Conservation (phyloP, 2,113 vertebrate genomes). For the Cnemophilus loriae region DNA sequence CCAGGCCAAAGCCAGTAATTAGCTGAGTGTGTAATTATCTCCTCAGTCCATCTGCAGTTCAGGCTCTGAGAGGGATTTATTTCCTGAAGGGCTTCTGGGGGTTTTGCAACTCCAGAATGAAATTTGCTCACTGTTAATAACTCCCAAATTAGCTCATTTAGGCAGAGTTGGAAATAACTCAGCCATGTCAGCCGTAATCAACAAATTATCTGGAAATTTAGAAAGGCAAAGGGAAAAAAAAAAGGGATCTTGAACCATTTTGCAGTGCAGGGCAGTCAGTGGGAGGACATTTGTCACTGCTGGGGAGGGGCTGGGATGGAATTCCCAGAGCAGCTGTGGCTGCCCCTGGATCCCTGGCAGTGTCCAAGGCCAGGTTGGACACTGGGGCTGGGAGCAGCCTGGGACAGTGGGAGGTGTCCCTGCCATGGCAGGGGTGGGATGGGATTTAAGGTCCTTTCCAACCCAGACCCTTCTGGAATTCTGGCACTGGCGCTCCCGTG, state of each 20-base stretch:
- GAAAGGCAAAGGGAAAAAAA: not conserved
- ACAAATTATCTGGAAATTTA: not conserved
- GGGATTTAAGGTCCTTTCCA: rapidly evolving
- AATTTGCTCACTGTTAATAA: not conserved
- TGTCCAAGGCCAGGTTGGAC: not conserved
- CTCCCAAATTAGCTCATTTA: not conserved
- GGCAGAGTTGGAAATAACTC: not conserved
- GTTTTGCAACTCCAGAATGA: not conserved
- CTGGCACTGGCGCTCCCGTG: too few relatives aligned
- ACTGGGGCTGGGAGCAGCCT: not conserved
- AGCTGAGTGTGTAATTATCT: not conserved
- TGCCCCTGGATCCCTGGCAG: not conserved
- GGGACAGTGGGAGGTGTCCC: not conserved
- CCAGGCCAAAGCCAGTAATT: not conserved
- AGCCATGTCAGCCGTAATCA: not conserved
- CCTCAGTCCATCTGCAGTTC: not conserved
- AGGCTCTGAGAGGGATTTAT: not conserved
- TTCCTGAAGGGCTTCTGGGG: not conserved
- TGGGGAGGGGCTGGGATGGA: not conserved
- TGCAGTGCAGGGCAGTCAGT: not conserved
- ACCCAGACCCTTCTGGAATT: not conserved
- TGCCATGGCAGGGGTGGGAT: not conserved
- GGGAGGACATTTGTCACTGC: not conserved
- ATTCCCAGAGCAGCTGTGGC: not conserved
- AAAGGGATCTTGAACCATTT: not conserved